Base-by-base conservation (phyloP, 2,797 vertebrate species). In the Melanitta fusca region DNA sequence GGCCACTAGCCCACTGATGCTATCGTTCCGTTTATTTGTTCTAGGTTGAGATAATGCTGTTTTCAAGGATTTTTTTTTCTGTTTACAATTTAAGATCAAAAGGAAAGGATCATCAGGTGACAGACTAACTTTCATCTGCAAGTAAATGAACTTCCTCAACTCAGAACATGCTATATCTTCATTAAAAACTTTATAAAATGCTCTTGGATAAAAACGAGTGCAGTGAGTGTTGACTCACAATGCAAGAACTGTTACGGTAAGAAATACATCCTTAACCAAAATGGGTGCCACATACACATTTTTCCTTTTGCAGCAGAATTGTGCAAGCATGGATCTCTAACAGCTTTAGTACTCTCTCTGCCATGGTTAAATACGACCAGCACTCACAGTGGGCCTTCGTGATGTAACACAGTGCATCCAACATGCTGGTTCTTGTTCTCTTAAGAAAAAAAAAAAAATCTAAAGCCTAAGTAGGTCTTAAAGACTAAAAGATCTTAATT, bases 81-180 rank as follows among this genome's bases (percentile, higher is more conserved):
- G 97, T 96, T 98, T 98, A 99, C 98, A 97, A 98, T 96, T 92
- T 72, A 73, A 96, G 98, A 99, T 99, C 98, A 99, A 99, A 99
- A 98, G 85, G 96, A 91, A 96, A 95, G 97, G 90, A 65, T 85
- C 92, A 97, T 93, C 96, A 96, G 98, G 98, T 98, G 98, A 98
- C 96, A 84, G 98, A 96, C 97, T 97, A 97, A 98, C 97, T 97
- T 98, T 98, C 97, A 98, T 97, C 91, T 96, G 93, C 97, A 98
- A 96, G 97, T 89, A 97, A 96, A 98, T 98, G 98, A 98, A 98
- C 88, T 82, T 68, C 95, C 88, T 88, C 87, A 45, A 96, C 97
- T 88, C 83, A 86, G 92, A 94, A 95, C 94, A 45, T 39, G 64
- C 61, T 85, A 78, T 80, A 41, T 58, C 43, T 57, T 77, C 39